Percentiles rank a stretch among this genome's conserved stretches.
phyloP scores from a whole-genome alignment of 2,888 invertebrate species.

The Plemyria rubiginata region DNA sequence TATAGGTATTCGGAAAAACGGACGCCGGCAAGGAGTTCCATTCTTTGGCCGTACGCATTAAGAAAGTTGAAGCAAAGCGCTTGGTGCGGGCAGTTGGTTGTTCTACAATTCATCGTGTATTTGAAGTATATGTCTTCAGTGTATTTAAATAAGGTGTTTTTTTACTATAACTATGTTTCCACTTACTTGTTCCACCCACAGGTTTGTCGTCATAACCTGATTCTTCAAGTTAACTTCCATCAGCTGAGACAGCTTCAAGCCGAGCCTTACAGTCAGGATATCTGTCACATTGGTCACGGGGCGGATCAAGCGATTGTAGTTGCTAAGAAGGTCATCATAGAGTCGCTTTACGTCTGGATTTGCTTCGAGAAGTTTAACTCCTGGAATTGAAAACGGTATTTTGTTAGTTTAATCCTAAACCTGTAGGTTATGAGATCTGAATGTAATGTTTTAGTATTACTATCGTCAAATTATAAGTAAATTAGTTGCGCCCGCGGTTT shows the following conservation, averaged over 20 bases:
- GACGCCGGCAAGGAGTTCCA: too few species aligned
- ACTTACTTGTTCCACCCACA: constrained; percentile 96
- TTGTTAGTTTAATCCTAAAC: background rate
- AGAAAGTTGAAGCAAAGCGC: too few species aligned
- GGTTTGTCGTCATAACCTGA: constrained; percentile 97
- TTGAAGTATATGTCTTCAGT: too few species aligned
- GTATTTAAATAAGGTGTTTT: too few species aligned
- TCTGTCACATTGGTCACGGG: constrained; percentile 97
- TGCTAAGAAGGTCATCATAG: constrained; percentile 97
- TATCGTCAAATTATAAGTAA: too few species aligned
- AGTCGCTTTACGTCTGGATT: constrained; percentile 97
- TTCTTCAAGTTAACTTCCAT: constrained; percentile 97
- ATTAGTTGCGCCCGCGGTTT: too few species aligned
- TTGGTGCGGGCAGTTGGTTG: too few species aligned
- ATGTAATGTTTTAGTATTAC: too few species aligned
- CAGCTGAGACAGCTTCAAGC: constrained; percentile 94
- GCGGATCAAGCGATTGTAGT: constrained; percentile 97
- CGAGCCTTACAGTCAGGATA: constrained; percentile 95
- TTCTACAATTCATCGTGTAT: too few species aligned
- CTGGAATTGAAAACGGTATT: constrained; percentile 52
- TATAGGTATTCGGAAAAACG: too few species aligned
- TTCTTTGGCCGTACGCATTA: too few species aligned
- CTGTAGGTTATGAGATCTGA: too few species aligned
- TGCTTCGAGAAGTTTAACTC: constrained; percentile 86
- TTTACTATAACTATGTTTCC: background rate